Percentiles rank a stretch among this genome's conserved stretches.
These are phyloP conservation scores for Lepus oiostolus DNA, from an alignment of 2,797 vertebrate species.

Conservation along the genomic window DNA sequence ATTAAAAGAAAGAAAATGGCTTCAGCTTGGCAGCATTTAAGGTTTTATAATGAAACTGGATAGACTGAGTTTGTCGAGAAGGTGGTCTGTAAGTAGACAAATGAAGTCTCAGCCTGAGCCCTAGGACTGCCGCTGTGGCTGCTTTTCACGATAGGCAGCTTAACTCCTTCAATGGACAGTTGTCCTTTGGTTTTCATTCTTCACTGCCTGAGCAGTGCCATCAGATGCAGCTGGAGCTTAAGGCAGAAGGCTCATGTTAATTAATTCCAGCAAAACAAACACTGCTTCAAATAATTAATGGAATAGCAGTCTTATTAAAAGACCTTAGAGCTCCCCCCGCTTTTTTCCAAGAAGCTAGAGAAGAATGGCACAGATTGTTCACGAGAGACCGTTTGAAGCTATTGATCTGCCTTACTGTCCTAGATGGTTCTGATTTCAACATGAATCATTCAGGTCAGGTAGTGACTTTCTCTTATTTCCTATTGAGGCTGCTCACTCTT, in stretches of 20 bases:
- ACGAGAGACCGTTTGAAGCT: slow-evolving; percentile 43
- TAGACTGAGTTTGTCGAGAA: slow-evolving; percentile 46
- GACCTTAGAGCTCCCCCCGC: not conserved
- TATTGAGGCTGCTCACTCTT: slow-evolving; percentile 61
- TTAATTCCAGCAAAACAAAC: slow-evolving; percentile 71
- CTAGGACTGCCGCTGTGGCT: not conserved
- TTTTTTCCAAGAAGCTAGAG: not conserved
- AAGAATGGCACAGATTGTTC: slow-evolving; percentile 67
- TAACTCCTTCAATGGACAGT: slow-evolving; percentile 13
- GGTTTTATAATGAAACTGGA: slow-evolving; percentile 25
- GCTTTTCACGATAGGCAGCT: slow-evolving; percentile 3
- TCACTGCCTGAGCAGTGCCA: slow-evolving; percentile 12
- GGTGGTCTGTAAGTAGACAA: not conserved
- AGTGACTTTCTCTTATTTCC: slow-evolving; percentile 39
- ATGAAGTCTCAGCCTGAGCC: not conserved
- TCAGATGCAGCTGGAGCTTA: slow-evolving; percentile 64
- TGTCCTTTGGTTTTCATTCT: slow-evolving; percentile 52
- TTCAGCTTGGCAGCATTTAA: not conserved
- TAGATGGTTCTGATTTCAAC: slow-evolving; percentile 14
- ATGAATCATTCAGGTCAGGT: slow-evolving; percentile 48
- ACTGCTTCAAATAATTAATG: slow-evolving; percentile 70
- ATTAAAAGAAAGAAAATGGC: not conserved
- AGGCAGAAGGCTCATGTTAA: slow-evolving; percentile 51
- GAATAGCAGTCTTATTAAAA: slow-evolving; percentile 68
- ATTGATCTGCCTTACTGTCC: not conserved